Evolutionary conservation across 1,140 invertebrate species (phyloP).

Genomic region (Achroia grisella): DNA sequence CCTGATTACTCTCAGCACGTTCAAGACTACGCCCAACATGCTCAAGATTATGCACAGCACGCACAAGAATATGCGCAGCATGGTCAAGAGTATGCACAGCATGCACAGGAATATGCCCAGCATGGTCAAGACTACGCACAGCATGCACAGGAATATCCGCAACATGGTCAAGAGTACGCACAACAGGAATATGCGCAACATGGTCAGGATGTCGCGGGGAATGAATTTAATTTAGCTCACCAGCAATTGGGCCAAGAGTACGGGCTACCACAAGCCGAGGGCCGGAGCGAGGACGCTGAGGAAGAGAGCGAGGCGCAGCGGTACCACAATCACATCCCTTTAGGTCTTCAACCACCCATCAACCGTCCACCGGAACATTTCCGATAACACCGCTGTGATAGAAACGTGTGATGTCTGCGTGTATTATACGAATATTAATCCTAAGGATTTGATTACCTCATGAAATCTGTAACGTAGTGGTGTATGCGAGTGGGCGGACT

Average conservation of each 20-base stretch:
- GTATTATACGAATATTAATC: too few relatives aligned
- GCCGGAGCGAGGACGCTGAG: constrained; percentile 11
- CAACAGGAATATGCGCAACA: constrained; percentile 43
- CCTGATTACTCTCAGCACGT: constrained; percentile 41
- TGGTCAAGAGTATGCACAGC: constrained; percentile 13
- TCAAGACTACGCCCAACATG: constrained; percentile 21
- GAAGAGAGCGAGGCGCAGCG: constrained; percentile 26
- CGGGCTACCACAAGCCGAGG: constrained; percentile 33
- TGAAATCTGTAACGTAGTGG: too few relatives aligned
- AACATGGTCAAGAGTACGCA: constrained; percentile 21
- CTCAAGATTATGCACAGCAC: constrained; percentile 13
- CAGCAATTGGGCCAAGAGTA: constrained; percentile 39
- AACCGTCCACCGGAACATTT: constrained; percentile 60
- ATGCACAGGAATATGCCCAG: constrained; percentile 19
- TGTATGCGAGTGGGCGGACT: too few relatives aligned
- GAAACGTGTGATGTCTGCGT: too few relatives aligned
- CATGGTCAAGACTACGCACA: constrained; percentile 18
- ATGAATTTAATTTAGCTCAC: constrained; percentile 11
- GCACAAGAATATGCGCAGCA: constrained; percentile 17
- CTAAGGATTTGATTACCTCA: too few relatives aligned
- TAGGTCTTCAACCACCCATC: constrained; percentile 53
- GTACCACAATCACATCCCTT: constrained; percentile 60
- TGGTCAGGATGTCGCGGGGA: constrained; percentile 11
- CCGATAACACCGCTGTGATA: constrained; percentile 21
- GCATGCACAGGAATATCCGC: constrained; percentile 11